Base-by-base conservation (phyloP, 92 coral and sea anemone genomes). In the Epizoanthus rinbou region DNA sequence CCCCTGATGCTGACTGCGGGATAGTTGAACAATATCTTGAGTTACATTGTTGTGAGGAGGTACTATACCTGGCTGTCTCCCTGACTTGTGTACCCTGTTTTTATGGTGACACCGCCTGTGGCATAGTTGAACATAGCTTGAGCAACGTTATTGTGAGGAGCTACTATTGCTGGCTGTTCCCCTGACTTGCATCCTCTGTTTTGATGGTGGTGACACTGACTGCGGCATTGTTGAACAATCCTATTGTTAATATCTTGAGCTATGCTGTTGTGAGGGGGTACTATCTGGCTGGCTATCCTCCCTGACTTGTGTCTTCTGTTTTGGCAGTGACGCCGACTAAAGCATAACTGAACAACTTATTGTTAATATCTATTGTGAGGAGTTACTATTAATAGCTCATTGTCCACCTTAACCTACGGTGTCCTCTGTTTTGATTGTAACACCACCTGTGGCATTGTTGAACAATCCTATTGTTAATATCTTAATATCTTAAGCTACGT, bases 181-280 rank as follows among this genome's bases (percentile, higher is more conserved):
- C 52, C 52, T 45, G 52, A 45, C 52, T 45, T 45, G 8, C 6
- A 10, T 45, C 52, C 52, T 45, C 52, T 45, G 76, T 90, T 73
- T 56, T 79, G 84, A 57, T 92, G 93, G 82, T 90, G 83, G 69
- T 80, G 82, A 60, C 86, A 92, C 8, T 82, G 81, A 65, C 88
- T 67, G 73, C 75, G 92, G 19, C 89, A 85, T 33, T 4, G 52
- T 45, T 45, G 1, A 45, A 8, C 52, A 45, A 45, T 45, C 0
- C 67, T 57, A 75, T 0, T 64, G 39, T 23, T 75, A 75, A 24
- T 75, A 75, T 57, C 67, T 75, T 41, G 82, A 60, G 14, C 21
- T 19, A 15, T 57, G 82, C 15, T 60, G 82, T 62, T 78, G 82
- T 1, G 82, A 78, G 17, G 82, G 21, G 21, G 53, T 57, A 28